Evolutionary conservation across 2,888 invertebrate genomes (phyloP).

Genomic region (Marasmarcha lunaedactyla): DNA sequence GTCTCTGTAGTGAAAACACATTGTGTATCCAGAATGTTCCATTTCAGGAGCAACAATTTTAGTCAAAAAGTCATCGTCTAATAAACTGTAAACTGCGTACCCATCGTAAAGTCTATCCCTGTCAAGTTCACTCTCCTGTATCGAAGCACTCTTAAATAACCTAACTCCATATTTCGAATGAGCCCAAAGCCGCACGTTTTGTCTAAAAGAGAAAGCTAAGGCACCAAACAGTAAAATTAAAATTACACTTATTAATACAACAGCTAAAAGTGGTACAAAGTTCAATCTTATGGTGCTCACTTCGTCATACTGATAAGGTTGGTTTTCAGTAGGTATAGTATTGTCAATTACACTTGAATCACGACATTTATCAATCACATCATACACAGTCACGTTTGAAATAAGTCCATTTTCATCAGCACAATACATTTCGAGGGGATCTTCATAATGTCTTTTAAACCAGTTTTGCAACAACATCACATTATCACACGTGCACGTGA

Average conservation of each 20-base stretch:
- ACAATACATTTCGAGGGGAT: constrained; percentile 76
- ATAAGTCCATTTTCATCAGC: constrained; percentile 58
- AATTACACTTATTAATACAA: constrained; percentile 78
- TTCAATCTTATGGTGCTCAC: constrained; percentile 74
- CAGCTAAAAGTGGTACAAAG: constrained; percentile 81
- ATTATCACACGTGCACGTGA: constrained; percentile 83
- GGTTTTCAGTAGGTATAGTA: constrained; percentile 68
- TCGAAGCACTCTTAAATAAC: constrained; percentile 75
- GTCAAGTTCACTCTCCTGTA: constrained; percentile 69
- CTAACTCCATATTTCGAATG: constrained; percentile 84
- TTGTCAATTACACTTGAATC: constrained; percentile 59
- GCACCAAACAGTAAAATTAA: constrained; percentile 78
- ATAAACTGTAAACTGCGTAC: constrained; percentile 87
- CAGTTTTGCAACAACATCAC: constrained; percentile 75
- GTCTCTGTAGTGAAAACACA: constrained; percentile 79
- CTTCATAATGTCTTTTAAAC: constrained; percentile 74
- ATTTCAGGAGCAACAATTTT: constrained; percentile 79
- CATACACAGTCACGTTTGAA: constrained; percentile 56
- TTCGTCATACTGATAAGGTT: constrained; percentile 74
- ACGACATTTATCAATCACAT: constrained; percentile 58
- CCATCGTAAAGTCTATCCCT: constrained; percentile 85
- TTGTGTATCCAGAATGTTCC: constrained; percentile 74
- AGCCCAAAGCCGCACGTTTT: constrained; percentile 84
- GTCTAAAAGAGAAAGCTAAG: constrained; percentile 80
- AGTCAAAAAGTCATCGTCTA: constrained; percentile 80